A percentile compares a stretch with the other conserved stretches of the same genome.
Conservation (phyloP, 2,797 vertebrate genomes). For the Premnoplex brunnescens region DNA sequence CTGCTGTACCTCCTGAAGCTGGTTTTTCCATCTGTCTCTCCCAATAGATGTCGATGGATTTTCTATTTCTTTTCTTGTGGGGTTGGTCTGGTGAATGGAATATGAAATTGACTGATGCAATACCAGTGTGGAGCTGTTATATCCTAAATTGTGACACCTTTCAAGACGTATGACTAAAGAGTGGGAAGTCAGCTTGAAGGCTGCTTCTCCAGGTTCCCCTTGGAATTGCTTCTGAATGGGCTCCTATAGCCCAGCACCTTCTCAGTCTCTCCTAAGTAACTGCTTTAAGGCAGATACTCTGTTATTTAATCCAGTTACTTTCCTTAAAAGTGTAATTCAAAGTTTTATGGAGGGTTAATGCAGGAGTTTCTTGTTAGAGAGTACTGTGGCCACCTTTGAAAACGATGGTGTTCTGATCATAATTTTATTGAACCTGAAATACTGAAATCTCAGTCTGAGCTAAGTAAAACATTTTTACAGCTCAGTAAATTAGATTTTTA, state of each 20-base stretch:
- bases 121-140: background rate
- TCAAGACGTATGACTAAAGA: background rate
- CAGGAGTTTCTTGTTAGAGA: background rate
- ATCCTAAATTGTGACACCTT: background rate
- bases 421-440: conserved; percentile 6
- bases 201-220: background rate
- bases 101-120: background rate
- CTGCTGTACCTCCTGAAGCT: background rate
- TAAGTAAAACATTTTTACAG: conserved; percentile 31
- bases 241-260: background rate
- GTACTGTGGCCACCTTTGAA: background rate
- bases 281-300: background rate
- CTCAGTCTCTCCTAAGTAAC: background rate
- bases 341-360: background rate
- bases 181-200: background rate
- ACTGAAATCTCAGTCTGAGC: background rate
- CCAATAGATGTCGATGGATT: background rate
- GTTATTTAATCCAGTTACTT: background rate
- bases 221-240: background rate
- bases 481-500: conserved; percentile 49
- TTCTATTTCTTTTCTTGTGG: background rate
- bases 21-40: background rate
- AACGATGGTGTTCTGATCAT: background rate
- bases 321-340: background rate
- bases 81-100: rapidly evolving